Evolutionary conservation across 2,113 vertebrate genomes (phyloP), one percentile per base, ranked within the genome.

Genomic region (Trogon melanurus): DNA sequence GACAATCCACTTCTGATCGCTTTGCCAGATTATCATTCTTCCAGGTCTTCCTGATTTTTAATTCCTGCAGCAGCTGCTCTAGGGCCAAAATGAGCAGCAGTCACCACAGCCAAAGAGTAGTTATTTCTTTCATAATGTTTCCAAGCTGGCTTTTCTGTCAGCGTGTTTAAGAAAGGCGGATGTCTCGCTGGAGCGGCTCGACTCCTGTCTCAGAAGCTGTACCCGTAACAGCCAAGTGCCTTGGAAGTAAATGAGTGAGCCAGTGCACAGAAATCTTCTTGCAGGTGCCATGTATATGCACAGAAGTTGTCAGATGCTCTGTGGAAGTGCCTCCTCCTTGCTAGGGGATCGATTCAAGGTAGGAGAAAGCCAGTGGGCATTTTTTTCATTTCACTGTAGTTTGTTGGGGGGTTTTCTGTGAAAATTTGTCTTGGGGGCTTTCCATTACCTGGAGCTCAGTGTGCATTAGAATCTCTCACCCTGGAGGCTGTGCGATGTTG

Each of bases 21-120:
- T 93, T 76, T 65, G 57, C 75, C 94, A 94, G 84, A 64, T 95
- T 76, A 89, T 85, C 16, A 2, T 67, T 94, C 95, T 96, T 94
- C 86, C 84, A 69, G 91, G 91, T 76, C 90, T 36, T 91, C 67
- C 69, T 83, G 91, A 87, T 94, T 91, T 95, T 92, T 89, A 88
- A 82, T 73, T 61, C 67, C 64, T 38, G 72, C 79, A 61, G 83
- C 62, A 89, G 88, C 79, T 74, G 91, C 71, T 73, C 53, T 67
- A 60, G 82, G 75, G 89, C 71, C 66, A n/a, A 69, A 57, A 11
- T 6, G 60, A 64, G 27, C 4, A 44, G 57, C 67, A 48, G 36
- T 10, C 54, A 44, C 18, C 12, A 15, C 23, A 48, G 62, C 30
- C 16, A 9, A 26, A 60, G 56, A 36, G 1, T 1, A 30, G 9